phyloP scores from a whole-genome alignment of 2,797 vertebrate species.

The Staurois parvus region DNA sequence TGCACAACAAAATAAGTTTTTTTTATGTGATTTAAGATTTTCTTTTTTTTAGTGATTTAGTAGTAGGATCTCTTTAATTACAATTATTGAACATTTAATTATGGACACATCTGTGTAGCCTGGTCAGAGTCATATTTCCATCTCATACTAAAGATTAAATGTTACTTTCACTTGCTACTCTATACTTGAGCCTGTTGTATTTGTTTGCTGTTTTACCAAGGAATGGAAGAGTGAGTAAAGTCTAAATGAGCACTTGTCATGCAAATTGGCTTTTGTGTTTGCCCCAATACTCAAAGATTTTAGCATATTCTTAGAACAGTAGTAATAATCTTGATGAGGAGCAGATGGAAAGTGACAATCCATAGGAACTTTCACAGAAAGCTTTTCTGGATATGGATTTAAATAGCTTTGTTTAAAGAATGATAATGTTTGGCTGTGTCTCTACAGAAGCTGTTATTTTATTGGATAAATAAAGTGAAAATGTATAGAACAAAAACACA shows the following conservation, averaged over 20 bases:
- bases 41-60: neutral
- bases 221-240: slow-evolving; percentile 58
- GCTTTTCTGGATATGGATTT: slow-evolving; percentile 60
- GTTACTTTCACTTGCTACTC: slow-evolving; percentile 3
- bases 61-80: neutral
- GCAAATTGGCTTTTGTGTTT: slow-evolving; percentile 59
- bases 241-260: slow-evolving; percentile 62
- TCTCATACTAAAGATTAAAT: neutral
- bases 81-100: neutral
- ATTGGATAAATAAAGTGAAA: slow-evolving; percentile 54
- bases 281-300: slow-evolving; percentile 58
- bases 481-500: slow-evolving; percentile 20
- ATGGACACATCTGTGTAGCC: neutral
- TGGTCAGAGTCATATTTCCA: slow-evolving; percentile 13
- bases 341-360: slow-evolving; percentile 61
- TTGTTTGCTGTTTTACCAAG: slow-evolving; percentile 49
- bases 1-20: too few relatives aligned
- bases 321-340: slow-evolving; percentile 63
- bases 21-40: neutral
- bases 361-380: slow-evolving; percentile 48
- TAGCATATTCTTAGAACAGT: slow-evolving; percentile 59
- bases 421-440: slow-evolving; percentile 51
- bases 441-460: slow-evolving; percentile 45
- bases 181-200: slow-evolving; percentile 18
- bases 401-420: slow-evolving; percentile 63